These are phyloP conservation scores for Maccullochella peelii DNA, from an alignment of 2,113 vertebrate genomes.

Conservation along the genomic window DNA sequence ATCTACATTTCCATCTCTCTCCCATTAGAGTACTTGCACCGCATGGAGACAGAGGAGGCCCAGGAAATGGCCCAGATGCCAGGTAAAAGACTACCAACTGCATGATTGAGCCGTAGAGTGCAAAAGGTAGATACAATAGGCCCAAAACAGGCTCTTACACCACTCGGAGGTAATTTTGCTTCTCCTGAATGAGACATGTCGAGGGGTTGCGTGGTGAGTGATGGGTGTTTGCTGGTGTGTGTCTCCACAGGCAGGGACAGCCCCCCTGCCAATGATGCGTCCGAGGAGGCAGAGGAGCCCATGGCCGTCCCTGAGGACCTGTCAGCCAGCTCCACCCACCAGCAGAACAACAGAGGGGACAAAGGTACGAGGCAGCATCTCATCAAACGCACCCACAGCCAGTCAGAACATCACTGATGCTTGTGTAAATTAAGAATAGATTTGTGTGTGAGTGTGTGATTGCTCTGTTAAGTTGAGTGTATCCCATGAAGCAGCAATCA, in stretches of 20 bases:
- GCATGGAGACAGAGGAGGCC: constrained; percentile 97
- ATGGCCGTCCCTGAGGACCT: constrained; percentile 99
- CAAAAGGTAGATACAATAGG: constrained; percentile 68
- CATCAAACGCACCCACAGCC: constrained; percentile 29
- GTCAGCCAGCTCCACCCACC: constrained; percentile 90
- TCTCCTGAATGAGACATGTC: constrained; percentile 51
- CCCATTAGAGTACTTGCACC: constrained; percentile 91
- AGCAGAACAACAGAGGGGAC: constrained; percentile 90
- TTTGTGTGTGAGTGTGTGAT: constrained; percentile 3
- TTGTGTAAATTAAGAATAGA: constrained; percentile 24
- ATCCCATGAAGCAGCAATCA: constrained; percentile 33
- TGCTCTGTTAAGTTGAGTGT: constrained; percentile 10
- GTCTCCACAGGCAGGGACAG: constrained; percentile 90
- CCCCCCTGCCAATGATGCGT: constrained; percentile 88
- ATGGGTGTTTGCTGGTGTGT: constrained; percentile 61
- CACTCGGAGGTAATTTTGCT: constrained; percentile 55
- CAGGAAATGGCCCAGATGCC: constrained; percentile 98
- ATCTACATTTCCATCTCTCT: constrained; percentile 73
- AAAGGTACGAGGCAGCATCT: constrained; percentile 83
- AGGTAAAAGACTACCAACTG: constrained; percentile 87
- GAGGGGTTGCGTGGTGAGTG: constrained; percentile 47
- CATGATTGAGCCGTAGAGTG: constrained; percentile 67
- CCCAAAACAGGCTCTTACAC: constrained; percentile 42
- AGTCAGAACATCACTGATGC: constrained; percentile 30
- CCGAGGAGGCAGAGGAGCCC: constrained; percentile 93